Evolutionary conservation across 2,888 invertebrate genomes (phyloP), one percentile per base, ranked within the genome.

Genomic region (Zaprionus bogoriensis): DNA sequence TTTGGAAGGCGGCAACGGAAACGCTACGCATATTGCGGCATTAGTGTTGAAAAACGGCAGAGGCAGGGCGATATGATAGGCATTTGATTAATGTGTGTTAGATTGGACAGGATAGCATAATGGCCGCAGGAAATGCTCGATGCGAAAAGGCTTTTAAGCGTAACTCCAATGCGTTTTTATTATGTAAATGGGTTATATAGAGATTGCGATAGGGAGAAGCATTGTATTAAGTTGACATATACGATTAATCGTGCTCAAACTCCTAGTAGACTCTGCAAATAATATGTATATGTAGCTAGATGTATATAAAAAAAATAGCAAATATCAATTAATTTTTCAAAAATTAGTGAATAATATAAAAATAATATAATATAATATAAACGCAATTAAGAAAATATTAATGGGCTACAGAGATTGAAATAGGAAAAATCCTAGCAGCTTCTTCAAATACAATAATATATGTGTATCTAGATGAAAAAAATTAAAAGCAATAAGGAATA

Each of bases 11-110:
- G 53, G 38, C 39, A 62, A 44, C 74, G 74, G 70, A 70, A 74
- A 58, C 38, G 27, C 58, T 47, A 51, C 61, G 25, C 53, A 47
- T 53, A 39, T 41, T 36, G 7, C 14, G 17, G 32, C 14, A 36
- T 36, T 36, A 54, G 30, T 48, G 54, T 46, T 32, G 55, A 74
- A 59, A 63, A 74, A 64, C 74, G 55, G 62, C 30, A 39, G 50
- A 46, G 52, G 44, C 2, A 20, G 12, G 6, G 28, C 45, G 58
- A 53, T 71, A 74, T 63, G 50, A 54, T 48, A 36, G 53, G 51
- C 60, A 57, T 57, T 54, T 83, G 68, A 77, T 72, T 64, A 83
- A 77, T 77, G 80, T 9, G 0, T 45, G 7, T 32, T 38, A 76
- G 73, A 83, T 77, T 60, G 69, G 1, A 12, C 22, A 57, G 70